Evolutionary conservation across 2,797 vertebrate species (phyloP).

Genomic region (Lagothrix lagotricha): DNA sequence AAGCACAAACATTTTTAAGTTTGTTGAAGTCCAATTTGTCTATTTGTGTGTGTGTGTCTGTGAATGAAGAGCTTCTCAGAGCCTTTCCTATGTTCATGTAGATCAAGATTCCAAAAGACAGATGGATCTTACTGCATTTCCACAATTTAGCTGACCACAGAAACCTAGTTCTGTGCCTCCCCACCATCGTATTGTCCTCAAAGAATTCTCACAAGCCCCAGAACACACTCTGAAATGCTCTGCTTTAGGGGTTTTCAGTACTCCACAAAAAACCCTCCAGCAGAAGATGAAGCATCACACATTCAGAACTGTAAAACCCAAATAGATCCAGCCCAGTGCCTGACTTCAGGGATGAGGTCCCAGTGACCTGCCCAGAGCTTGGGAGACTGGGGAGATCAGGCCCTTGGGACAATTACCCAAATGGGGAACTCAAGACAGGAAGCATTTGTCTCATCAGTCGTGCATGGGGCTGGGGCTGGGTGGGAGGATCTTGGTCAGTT

Average conservation of each 20-base stretch:
- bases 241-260: neutral
- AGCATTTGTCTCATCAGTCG: neutral
- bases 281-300: neutral
- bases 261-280: neutral
- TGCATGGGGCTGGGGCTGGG: no score
- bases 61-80: neutral
- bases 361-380: neutral
- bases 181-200: neutral
- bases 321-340: neutral
- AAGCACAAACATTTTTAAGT: neutral
- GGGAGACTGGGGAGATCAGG: neutral
- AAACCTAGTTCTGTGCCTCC: neutral
- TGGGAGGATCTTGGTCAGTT: no score
- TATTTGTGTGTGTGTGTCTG: neutral
- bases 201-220: neutral
- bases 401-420: neutral
- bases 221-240: neutral
- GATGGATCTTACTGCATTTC: neutral
- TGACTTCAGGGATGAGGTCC: accelerated
- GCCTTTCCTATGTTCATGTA: neutral
- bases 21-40: neutral
- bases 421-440: neutral
- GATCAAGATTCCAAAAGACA: neutral
- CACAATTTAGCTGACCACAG: neutral
- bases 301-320: neutral